Base-by-base conservation (phyloP, 2,797 vertebrate species). In the Gadopsis marmoratus region DNA sequence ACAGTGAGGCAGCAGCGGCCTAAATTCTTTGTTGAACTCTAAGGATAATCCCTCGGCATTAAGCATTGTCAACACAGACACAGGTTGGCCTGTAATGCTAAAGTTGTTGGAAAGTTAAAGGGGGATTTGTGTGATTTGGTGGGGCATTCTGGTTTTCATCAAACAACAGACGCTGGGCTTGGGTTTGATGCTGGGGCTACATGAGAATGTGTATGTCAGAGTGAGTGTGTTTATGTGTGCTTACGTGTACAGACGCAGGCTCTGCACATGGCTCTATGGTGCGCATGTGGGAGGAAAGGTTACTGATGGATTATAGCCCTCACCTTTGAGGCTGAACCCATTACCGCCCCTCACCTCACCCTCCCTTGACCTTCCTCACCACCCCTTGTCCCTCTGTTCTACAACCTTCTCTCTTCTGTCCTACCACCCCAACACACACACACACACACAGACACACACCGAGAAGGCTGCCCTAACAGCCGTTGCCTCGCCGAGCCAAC, bases 31-130 rank as follows among this genome's bases (percentile, higher is more conserved):
- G 88, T 85, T 87, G 82, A 91, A 93, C 85, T 90, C 72, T 63
- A 65, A 74, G 87, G 89, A 94, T 94, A 94, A 94, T 93, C 93
- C 90, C 71, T 1, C 37, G 79, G 89, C 83, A 88, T 93, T 93
- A 94, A 84, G 93, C 91, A 94, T 89, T 91, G 93, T 95, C 94
- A 94, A 94, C 93, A 94, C 89, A 92, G 91, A 91, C 92, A 84
- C 87, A 87, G 89, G 90, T 91, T 85, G 89, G 82, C 83, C 89
- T 78, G n/a, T 83, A 82, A 90, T 85, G 88, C 82, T 89, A 71
- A 74, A 81, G 73, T 89, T 89, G 87, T 86, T 81, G 83, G 78
- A 82, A 93, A 92, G 90, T 92, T 92, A 86, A 89, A 85, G 64
- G 82, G 86, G 89, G 90, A 89, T 93, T 94, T 87, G 85, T 87